Evolutionary conservation across 2,888 invertebrate genomes (phyloP).

Genomic region (Harmothoe impar): DNA sequence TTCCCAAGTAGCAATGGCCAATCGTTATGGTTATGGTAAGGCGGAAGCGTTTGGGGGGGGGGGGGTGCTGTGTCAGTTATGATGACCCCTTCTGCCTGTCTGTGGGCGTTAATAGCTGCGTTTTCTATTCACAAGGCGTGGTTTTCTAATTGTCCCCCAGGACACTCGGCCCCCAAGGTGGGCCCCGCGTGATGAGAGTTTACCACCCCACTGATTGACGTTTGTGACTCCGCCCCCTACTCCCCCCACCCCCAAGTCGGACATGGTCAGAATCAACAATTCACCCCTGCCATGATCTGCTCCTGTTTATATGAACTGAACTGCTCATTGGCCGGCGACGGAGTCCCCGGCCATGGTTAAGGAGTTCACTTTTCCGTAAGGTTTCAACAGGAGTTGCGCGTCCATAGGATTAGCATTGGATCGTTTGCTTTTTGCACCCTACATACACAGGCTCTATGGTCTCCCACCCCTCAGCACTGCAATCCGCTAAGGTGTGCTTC

Average conservation of each 20-base stretch:
- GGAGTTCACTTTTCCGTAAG: too few species aligned
- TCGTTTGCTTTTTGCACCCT: too few species aligned
- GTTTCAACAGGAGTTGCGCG: too few species aligned
- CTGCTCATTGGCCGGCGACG: too few species aligned
- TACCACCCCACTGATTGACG: constrained; percentile 46
- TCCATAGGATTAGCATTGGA: too few species aligned
- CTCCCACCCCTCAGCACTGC: too few species aligned
- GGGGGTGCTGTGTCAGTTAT: not conserved
- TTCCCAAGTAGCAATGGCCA: too few species aligned
- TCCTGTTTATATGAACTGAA: not conserved
- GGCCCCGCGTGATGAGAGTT: not conserved
- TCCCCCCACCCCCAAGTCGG: not conserved
- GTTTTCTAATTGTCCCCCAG: not conserved
- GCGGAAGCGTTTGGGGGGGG: too few species aligned
- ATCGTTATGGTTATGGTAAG: too few species aligned
- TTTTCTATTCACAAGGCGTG: constrained; percentile 29
- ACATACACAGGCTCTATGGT: too few species aligned
- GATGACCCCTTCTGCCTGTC: not conserved
- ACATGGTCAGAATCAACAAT: constrained; percentile 44
- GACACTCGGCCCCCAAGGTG: not conserved
- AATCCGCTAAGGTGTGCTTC: too few species aligned
- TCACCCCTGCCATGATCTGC: not conserved
- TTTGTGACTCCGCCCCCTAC: constrained; percentile 23
- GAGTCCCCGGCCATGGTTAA: too few species aligned
- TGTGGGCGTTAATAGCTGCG: constrained; percentile 2